Conservation (phyloP, 2,113 vertebrate genomes). For the Lathamus discolor region DNA sequence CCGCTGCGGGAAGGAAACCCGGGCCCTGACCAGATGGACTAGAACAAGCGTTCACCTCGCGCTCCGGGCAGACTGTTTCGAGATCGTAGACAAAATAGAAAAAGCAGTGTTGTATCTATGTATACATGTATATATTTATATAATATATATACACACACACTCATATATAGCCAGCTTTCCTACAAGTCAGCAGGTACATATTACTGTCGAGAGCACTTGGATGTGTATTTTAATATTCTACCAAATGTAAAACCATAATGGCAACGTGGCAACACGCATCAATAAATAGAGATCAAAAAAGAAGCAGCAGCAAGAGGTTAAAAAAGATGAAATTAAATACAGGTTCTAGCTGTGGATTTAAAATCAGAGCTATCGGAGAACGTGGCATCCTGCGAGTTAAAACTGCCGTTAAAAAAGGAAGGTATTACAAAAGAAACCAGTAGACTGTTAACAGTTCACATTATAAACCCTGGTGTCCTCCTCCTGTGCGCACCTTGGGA, state of each 20-base stretch:
- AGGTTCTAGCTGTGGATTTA: constrained; percentile 69
- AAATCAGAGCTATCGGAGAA: constrained; percentile 62
- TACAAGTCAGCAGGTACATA: constrained; percentile 75
- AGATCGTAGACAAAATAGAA: constrained; percentile 64
- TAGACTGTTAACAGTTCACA: constrained; percentile 75
- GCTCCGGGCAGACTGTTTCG: constrained; percentile 55
- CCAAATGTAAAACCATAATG: constrained; percentile 64
- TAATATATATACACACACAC: constrained; percentile 76
- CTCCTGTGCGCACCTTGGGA: constrained; percentile 47
- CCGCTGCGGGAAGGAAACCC: constrained; percentile 26
- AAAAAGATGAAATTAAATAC: constrained; percentile 75
- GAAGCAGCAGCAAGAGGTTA: constrained; percentile 64
- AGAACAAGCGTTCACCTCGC: constrained; percentile 58
- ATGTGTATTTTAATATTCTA: constrained; percentile 71
- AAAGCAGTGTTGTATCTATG: constrained; percentile 78
- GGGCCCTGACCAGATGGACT: constrained; percentile 24
- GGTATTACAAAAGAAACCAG: constrained; percentile 67
- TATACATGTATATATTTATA: constrained; percentile 79
- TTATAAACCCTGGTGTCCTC: constrained; percentile 68
- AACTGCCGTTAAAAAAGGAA: constrained; percentile 49
- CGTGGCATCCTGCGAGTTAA: constrained; percentile 64
- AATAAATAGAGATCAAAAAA: constrained; percentile 78
- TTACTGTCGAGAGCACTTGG: constrained; percentile 62
- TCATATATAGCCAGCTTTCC: constrained; percentile 67
- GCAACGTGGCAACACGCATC: constrained; percentile 60